Conservation (phyloP, 2,797 vertebrate genomes). For the Cynopterus sphinx region DNA sequence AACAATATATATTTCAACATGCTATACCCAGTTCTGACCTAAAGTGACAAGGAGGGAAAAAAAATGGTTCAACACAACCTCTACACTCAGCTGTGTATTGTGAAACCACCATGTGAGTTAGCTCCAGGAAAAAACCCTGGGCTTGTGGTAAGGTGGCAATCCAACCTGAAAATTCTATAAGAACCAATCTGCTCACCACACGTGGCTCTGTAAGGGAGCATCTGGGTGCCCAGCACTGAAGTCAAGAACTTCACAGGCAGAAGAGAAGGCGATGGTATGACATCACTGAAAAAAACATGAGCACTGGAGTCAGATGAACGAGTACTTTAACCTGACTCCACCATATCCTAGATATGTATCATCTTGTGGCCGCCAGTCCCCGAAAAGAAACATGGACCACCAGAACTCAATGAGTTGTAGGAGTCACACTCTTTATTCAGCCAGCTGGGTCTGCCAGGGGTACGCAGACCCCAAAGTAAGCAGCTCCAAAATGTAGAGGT, state of each 20-base stretch:
- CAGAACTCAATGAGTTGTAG: too few species aligned
- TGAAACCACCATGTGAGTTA: constrained; percentile 10
- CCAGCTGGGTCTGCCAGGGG: too few species aligned
- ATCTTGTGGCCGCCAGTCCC: not conserved
- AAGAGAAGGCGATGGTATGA: not conserved
- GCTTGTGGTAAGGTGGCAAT: not conserved
- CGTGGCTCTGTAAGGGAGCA: not conserved
- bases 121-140: not conserved
- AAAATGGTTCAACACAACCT: constrained; percentile 37
- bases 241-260: too few species aligned
- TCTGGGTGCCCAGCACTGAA: not conserved
- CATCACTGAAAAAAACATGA: not conserved
- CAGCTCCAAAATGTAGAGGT: too few species aligned
- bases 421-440: too few species aligned
- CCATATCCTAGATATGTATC: not conserved
- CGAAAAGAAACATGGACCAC: too few species aligned
- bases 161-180: not conserved
- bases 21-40: constrained; percentile 48
- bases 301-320: not conserved
- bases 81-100: constrained; percentile 41
- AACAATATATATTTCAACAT: constrained; percentile 80
- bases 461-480: too few species aligned
- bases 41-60: constrained; percentile 33
- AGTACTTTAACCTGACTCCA: not conserved
- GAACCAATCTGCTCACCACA: not conserved